phyloP scores from a whole-genome alignment of 2,113 vertebrate species.

The Quiscalus mexicanus region DNA sequence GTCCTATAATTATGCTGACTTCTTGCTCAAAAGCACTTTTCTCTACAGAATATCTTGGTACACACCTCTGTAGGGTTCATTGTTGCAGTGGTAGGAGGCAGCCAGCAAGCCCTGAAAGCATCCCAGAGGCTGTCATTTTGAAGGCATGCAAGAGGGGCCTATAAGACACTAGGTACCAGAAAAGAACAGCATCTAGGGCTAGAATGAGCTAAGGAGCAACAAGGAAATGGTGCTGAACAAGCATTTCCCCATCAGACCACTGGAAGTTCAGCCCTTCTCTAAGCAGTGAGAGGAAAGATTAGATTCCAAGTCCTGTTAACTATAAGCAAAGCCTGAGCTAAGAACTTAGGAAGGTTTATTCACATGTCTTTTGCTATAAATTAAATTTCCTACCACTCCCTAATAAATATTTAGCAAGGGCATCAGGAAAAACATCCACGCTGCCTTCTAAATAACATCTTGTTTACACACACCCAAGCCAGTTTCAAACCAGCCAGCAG shows the following conservation, averaged over 20 bases:
- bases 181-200: not conserved
- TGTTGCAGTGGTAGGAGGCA: not conserved
- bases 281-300: not conserved
- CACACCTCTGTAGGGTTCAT: not conserved
- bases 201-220: not conserved
- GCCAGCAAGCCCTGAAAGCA: not conserved
- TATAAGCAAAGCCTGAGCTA: not conserved
- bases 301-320: not conserved
- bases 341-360: not conserved
- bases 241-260: not conserved
- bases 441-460: not conserved
- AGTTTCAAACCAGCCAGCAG: not conserved
- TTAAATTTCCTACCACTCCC: not conserved
- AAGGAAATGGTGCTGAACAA: not conserved
- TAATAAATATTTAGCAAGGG: not conserved
- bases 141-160: not conserved
- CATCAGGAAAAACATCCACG: not conserved
- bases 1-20: not conserved
- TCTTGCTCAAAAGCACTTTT: not conserved
- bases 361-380: not conserved
- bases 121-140: not conserved
- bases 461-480: not conserved
- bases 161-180: rapidly evolving
- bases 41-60: not conserved
- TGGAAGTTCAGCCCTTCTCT: not conserved